Evolutionary conservation across 2,888 invertebrate genomes (phyloP).

Genomic region (Lasioglossum lativentre): DNA sequence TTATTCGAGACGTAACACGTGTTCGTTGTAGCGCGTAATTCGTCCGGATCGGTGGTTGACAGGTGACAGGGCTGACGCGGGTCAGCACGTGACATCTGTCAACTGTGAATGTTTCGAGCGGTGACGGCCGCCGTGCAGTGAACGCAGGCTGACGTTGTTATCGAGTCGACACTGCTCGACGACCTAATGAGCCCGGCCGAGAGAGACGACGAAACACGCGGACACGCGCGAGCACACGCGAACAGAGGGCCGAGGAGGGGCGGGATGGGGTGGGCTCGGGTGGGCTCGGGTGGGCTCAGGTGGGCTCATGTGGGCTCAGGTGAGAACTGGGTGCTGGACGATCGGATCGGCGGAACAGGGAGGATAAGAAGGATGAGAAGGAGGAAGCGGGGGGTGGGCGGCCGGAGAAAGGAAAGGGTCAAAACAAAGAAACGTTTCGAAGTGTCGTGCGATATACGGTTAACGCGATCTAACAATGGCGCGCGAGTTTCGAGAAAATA

Average conservation of each 20-base stretch:
- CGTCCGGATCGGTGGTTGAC: conserved; percentile 80
- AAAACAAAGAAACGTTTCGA: not conserved
- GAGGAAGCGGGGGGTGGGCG: conserved; percentile 33
- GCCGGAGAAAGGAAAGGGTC: conserved; percentile 2
- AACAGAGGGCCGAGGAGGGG: not conserved
- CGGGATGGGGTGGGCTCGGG: not conserved
- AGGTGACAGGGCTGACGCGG: conserved; percentile 81
- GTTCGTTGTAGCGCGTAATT: conserved; percentile 79
- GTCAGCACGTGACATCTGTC: conserved; percentile 81
- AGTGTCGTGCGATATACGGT: too few relatives aligned
- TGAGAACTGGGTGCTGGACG: not conserved
- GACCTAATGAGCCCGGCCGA: conserved; percentile 65
- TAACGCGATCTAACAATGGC: not conserved
- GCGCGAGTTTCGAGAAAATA: not conserved
- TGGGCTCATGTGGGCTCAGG: not conserved
- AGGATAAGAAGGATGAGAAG: not conserved
- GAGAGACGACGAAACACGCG: conserved; percentile 16
- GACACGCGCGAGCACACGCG: not conserved
- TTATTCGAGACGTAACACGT: conserved; percentile 76
- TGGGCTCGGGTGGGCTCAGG: not conserved
- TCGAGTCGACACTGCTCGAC: conserved; percentile 69
- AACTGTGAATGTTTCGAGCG: conserved; percentile 81
- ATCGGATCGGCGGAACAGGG: not conserved
- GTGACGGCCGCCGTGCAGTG: conserved; percentile 70
- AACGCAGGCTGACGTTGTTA: conserved; percentile 71